Evolutionary conservation across 1,140 invertebrate species (phyloP).

Genomic region (Drosophila repletoides): DNA sequence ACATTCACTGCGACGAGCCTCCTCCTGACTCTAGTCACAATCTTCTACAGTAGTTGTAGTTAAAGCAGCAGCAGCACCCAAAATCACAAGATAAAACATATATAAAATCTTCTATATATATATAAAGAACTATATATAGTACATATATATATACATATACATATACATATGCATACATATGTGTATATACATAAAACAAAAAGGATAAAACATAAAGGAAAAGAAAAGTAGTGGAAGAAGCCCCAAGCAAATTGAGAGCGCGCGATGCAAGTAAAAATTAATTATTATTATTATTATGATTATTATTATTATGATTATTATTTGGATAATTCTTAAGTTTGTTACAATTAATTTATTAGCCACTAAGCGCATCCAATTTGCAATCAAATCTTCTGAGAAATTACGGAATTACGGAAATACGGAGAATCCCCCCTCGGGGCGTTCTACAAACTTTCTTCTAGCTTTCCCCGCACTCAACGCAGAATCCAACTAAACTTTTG

Average conservation of each 20-base stretch:
- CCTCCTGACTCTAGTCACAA: slow-evolving; percentile 76
- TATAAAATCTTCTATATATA: too few relatives aligned
- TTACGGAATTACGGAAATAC: slow-evolving; percentile 7
- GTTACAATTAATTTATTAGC: slow-evolving; percentile 74
- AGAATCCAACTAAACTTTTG: slow-evolving; percentile 69
- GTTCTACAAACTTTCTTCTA: slow-evolving; percentile 46
- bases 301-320: slow-evolving; percentile 43
- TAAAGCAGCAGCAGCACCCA: slow-evolving; percentile 57
- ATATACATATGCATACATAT: slow-evolving; percentile 2
- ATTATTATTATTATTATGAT: slow-evolving; percentile 65
- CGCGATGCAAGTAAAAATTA: slow-evolving; percentile 51
- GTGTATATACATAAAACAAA: slow-evolving; percentile 8
- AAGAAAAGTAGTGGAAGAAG: slow-evolving; percentile 12
- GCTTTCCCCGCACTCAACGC: slow-evolving; percentile 33
- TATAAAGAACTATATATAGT: slow-evolving; percentile 2
- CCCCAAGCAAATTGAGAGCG: background rate
- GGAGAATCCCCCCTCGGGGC: slow-evolving; percentile 34
- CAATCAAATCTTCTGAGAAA: slow-evolving; percentile 42
- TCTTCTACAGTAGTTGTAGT: slow-evolving; percentile 70
- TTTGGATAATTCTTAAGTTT: slow-evolving; percentile 76
- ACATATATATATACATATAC: background rate
- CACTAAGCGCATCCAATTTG: slow-evolving; percentile 49
- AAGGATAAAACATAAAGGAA: background rate
- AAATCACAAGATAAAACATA: slow-evolving; percentile 16
- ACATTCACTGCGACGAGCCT: slow-evolving; percentile 49